Evolutionary conservation across 1,140 invertebrate genomes (phyloP).

Genomic region (Aphelinus certus): DNA sequence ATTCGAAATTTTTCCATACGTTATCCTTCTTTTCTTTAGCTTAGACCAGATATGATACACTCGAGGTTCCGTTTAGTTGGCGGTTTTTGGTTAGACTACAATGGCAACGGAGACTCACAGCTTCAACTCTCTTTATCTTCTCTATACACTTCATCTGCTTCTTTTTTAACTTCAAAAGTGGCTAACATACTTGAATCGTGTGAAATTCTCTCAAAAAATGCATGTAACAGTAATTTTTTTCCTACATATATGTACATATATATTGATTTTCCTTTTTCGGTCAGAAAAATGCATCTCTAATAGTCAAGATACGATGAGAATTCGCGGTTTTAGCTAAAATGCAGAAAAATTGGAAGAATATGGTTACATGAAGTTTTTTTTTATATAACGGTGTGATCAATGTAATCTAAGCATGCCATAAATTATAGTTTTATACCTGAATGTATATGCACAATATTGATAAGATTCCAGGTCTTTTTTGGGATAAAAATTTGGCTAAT

Average conservation of each 20-base stretch:
- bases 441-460: too few relatives aligned
- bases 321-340: background rate
- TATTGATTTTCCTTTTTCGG: background rate
- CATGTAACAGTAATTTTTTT: background rate
- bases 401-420: too few relatives aligned
- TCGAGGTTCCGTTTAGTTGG: conserved; percentile 6
- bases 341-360: too few relatives aligned
- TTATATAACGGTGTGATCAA: too few relatives aligned
- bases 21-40: too few relatives aligned
- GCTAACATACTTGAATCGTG: conserved; percentile 3
- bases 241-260: too few relatives aligned
- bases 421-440: too few relatives aligned
- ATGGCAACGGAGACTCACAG: conserved; percentile 6
- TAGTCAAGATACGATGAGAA: background rate
- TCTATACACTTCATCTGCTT: background rate
- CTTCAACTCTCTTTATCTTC: conserved; percentile 5
- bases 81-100: conserved; percentile 7
- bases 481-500: too few relatives aligned
- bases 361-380: too few relatives aligned
- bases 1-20: too few relatives aligned
- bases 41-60: background rate
- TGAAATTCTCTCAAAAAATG: background rate
- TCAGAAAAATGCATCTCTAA: background rate
- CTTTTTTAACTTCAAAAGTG: background rate
- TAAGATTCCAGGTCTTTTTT: too few relatives aligned